Base-by-base conservation (phyloP, 2,113 vertebrate species). In the Chlamydotis undulata region DNA sequence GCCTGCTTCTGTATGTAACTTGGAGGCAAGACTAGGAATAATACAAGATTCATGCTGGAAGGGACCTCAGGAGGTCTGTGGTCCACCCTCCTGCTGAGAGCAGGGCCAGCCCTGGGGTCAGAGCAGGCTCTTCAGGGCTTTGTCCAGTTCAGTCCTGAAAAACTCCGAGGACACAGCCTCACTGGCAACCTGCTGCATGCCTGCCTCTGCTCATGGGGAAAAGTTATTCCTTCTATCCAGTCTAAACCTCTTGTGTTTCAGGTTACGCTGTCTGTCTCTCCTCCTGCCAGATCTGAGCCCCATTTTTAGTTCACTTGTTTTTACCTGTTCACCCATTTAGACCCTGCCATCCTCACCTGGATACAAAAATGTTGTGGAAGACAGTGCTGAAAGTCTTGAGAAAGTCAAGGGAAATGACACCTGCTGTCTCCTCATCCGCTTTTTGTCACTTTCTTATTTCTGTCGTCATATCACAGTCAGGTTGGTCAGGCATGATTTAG, bases 401-500 rank as follows among this genome's bases (percentile, higher is more conserved):
- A 81, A 93, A 80, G 92, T 96, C 77, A 84, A 31, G 19, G 28
- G 35, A 57, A 74, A 39, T 70, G 41, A 49, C 14, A 79, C 22
- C 56, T 95, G 35, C 77, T 60, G 23, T 89, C 39, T 57, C 21
- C 49, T 92, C 49, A n/a, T 63, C 73, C 53, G 14, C 17, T 4
- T 79, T 68, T 76, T 79, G 64, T 69, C 53, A 22, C 28, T 83
- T 67, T 18, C 68, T 76, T 83, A 85, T 68, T 96, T 55, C 96
- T 71, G 70, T 90, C 73, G 28, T 71, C 87, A 74, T 65, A 67
- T 63, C 39, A 43, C 25, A 47, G 87, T 55, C 69, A 37, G 53
- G 43, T 56, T 56, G 39, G 81, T 94, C 89, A 93, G 91, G 89
- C 89, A n/a, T 79, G 89, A 78, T 65, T 56, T 90, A 83, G 61